Conservation (phyloP, 2,888 invertebrate species). For the Hofmannophila pseudospretella region DNA sequence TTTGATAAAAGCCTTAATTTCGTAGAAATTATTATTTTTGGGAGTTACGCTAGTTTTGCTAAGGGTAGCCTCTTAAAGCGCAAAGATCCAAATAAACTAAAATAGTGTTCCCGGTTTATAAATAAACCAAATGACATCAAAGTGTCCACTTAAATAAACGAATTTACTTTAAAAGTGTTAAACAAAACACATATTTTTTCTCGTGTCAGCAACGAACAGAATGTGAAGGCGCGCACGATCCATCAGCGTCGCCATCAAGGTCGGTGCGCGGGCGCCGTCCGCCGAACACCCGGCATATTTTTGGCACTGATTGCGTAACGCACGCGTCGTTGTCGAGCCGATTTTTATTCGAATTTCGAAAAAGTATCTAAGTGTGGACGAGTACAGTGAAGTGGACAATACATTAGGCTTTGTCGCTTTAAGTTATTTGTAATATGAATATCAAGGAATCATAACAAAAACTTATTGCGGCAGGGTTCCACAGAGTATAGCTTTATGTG, state of each 20-base stretch:
- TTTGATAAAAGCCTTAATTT: no score
- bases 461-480: no score
- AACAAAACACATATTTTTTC: conserved; percentile 9
- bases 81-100: no score
- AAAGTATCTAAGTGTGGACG: no score
- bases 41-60: no score
- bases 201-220: conserved; percentile 8
- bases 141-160: conserved; percentile 9
- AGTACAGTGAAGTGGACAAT: no score
- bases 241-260: conserved; percentile 64
- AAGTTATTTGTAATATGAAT: no score
- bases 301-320: conserved; percentile 44
- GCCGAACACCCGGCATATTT: conserved; percentile 37
- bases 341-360: conserved; percentile 22
- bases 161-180: conserved; percentile 12
- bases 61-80: no score
- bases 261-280: conserved; percentile 30
- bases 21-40: no score
- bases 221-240: conserved; percentile 29
- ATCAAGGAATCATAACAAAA: no score
- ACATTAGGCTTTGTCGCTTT: no score
- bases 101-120: neutral
- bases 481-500: no score
- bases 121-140: conserved; percentile 6
- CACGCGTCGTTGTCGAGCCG: conserved; percentile 9